These are phyloP conservation scores for Speoplatyrhinus poulsoni DNA, from an alignment of 2,113 vertebrate species.

Conservation along the genomic window DNA sequence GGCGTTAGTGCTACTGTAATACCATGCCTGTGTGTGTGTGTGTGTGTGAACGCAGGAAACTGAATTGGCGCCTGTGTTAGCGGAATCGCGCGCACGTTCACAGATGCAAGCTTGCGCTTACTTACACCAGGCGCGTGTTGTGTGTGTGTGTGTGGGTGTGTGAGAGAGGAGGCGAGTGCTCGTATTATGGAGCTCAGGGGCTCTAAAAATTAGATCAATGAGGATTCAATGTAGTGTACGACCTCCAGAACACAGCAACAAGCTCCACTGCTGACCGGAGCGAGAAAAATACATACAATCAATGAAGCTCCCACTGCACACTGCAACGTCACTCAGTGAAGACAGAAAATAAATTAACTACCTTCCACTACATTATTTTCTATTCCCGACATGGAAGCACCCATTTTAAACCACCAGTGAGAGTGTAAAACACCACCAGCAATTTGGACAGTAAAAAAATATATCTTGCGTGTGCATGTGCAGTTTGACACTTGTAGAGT, in stretches of 20 bases:
- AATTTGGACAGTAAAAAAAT: too few relatives aligned
- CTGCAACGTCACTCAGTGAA: conserved; percentile 52
- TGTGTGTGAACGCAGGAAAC: conserved; percentile 14
- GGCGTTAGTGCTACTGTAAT: neutral
- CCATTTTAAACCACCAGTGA: too few relatives aligned
- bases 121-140: too few relatives aligned
- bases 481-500: too few relatives aligned
- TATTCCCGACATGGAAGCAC: conserved; percentile 32
- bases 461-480: too few relatives aligned
- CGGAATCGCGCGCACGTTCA: neutral
- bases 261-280: conserved; percentile 71
- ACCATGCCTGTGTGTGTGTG: neutral
- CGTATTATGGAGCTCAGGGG: conserved; percentile 38
- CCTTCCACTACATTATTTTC: conserved; percentile 60
- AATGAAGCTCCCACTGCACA: conserved; percentile 50
- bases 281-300: conserved; percentile 74
- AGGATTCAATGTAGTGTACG: conserved; percentile 64
- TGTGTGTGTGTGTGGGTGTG: neutral
- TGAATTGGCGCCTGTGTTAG: neutral
- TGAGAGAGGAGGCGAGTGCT: conserved; percentile 17
- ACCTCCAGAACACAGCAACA: conserved; percentile 62
- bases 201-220: conserved; percentile 67
- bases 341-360: conserved; percentile 65
- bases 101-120: neutral
- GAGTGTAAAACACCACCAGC: too few relatives aligned